A percentile compares a stretch with the other conserved stretches of the same genome.
These are phyloP conservation scores for Microtus oregoni DNA, from an alignment of 2,113 vertebrate genomes.

Conservation along the genomic window DNA sequence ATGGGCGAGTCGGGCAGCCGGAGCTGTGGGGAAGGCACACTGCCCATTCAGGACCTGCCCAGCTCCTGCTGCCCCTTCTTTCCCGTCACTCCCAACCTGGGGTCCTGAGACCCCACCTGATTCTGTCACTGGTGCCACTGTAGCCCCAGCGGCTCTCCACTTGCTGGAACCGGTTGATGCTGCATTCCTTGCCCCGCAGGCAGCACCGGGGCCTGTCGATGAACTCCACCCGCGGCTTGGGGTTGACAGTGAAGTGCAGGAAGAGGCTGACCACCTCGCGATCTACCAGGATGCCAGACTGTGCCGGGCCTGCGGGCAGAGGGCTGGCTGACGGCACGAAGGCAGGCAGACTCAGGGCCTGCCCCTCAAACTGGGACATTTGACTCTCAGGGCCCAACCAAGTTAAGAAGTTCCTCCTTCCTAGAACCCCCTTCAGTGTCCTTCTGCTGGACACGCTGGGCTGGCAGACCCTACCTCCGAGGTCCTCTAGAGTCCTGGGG, in stretches of 20 bases:
- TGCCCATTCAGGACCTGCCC: background rate
- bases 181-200: slow-evolving; percentile 97
- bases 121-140: slow-evolving; percentile 97
- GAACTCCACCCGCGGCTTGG: slow-evolving; percentile 96
- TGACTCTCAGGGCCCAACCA: no score
- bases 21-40: background rate
- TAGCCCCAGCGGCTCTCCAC: slow-evolving; percentile 99
- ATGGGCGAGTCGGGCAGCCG: no score
- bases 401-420: no score
- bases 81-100: background rate
- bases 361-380: background rate
- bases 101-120: slow-evolving; percentile 87
- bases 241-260: slow-evolving; percentile 98
- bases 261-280: slow-evolving; percentile 97
- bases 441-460: background rate
- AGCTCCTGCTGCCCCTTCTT: background rate
- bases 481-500: background rate
- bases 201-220: slow-evolving; percentile 98
- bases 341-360: background rate
- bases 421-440: background rate
- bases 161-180: slow-evolving; percentile 97
- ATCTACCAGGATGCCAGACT: slow-evolving; percentile 97
- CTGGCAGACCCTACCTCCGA: background rate
- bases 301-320: slow-evolving; percentile 92
- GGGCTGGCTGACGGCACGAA: background rate